Evolutionary conservation across 2,797 vertebrate species (phyloP).

Genomic region (Eulemur albifrons): DNA sequence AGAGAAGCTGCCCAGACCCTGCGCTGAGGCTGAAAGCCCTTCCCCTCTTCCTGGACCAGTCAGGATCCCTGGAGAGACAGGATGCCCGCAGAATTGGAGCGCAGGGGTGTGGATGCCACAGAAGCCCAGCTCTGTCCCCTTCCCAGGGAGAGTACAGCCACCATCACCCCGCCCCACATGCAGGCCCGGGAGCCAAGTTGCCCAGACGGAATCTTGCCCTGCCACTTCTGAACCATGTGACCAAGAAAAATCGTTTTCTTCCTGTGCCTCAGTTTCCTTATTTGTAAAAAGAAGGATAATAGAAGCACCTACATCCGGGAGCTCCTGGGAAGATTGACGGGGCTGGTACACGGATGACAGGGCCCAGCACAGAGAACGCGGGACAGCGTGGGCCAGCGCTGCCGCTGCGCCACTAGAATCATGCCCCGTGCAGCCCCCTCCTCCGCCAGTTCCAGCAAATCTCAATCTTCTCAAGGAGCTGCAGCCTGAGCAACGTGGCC

Average conservation of each 20-base stretch:
- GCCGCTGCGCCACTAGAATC: rapidly evolving
- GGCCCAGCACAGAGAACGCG: rapidly evolving
- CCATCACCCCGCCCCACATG: background rate
- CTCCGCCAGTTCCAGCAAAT: conserved; percentile 54
- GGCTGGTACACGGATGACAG: rapidly evolving
- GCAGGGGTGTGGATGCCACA: rapidly evolving
- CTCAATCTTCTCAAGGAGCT: conserved; percentile 51
- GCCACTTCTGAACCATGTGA: rapidly evolving
- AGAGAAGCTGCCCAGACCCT: background rate
- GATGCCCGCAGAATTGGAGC: background rate
- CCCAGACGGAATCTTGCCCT: background rate
- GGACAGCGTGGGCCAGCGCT: too few relatives aligned
- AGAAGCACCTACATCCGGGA: rapidly evolving
- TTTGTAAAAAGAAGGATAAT: background rate
- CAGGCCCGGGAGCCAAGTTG: background rate
- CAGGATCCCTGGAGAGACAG: background rate
- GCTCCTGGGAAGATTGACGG: background rate
- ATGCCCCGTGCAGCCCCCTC: background rate
- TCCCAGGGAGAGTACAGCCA: background rate
- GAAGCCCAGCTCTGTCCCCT: background rate
- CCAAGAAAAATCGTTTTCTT: rapidly evolving
- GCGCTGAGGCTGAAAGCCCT: background rate
- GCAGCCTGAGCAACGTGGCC: conserved; percentile 59
- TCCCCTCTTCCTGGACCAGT: background rate
- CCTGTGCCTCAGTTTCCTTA: background rate